These are phyloP conservation scores for Dinocampus coccinellae DNA, from an alignment of 2,888 invertebrate genomes.

Conservation along the genomic window DNA sequence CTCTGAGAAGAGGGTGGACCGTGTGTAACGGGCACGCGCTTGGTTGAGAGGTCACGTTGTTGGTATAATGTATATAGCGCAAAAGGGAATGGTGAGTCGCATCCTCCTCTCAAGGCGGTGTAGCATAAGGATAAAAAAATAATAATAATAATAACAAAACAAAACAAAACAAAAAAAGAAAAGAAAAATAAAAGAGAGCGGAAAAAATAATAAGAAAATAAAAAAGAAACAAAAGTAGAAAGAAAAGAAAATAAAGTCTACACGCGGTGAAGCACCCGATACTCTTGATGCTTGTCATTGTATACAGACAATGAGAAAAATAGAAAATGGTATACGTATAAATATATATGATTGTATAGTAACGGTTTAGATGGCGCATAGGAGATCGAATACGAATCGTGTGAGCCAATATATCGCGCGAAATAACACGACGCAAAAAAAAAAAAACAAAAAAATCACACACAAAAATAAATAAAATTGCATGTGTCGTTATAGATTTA, in stretches of 20 bases:
- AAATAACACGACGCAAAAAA: background rate
- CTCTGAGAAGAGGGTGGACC: slow-evolving; percentile 16
- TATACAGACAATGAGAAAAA: background rate
- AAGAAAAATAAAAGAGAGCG: too few relatives aligned
- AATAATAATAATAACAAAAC: too few relatives aligned
- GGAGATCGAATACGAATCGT: slow-evolving; percentile 23
- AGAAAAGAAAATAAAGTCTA: background rate
- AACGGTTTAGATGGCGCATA: background rate
- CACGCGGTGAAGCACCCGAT: background rate
- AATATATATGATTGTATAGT: background rate
- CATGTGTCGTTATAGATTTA: background rate
- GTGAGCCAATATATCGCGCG: slow-evolving; percentile 14
- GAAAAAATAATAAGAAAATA: too few relatives aligned
- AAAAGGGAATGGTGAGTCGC: background rate
- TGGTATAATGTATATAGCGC: background rate
- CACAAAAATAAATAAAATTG: slow-evolving; percentile 22
- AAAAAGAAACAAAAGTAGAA: background rate
- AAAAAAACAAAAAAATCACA: too few relatives aligned
- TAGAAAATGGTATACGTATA: background rate
- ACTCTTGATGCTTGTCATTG: background rate
- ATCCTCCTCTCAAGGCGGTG: background rate
- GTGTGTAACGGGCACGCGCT: background rate
- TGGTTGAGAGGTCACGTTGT: background rate
- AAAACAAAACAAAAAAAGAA: too few relatives aligned
- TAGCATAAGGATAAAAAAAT: too few relatives aligned